These are phyloP conservation scores for Lepidurus couesii DNA, from an alignment of 1,140 invertebrate genomes.

Conservation along the genomic window DNA sequence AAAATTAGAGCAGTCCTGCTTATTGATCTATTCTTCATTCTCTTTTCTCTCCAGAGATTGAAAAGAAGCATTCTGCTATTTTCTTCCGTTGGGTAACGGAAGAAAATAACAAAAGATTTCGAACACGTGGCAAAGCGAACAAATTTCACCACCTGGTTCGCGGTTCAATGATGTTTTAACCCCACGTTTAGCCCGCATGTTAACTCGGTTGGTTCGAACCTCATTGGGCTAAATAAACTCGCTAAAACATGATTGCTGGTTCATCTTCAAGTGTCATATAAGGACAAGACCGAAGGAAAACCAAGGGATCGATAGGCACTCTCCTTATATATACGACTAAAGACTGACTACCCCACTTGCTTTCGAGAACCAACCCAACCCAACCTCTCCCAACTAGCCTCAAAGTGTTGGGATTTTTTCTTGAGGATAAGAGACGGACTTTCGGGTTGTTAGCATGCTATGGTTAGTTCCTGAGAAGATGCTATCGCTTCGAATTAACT, in stretches of 20 bases:
- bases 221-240: not conserved
- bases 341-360: not conserved
- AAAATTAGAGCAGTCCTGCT: too few species aligned
- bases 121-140: too few species aligned
- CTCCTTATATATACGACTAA: not conserved
- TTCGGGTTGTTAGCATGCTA: not conserved
- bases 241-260: not conserved
- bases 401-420: not conserved
- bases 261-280: not conserved
- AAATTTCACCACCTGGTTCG: too few species aligned
- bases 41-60: too few species aligned
- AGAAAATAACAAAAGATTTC: too few species aligned
- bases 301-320: not conserved
- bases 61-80: too few species aligned
- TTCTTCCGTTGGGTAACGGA: too few species aligned
- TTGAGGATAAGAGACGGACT: not conserved
- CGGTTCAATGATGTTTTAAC: too few species aligned
- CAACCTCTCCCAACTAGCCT: not conserved
- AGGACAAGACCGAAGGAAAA: conserved; percentile 10
- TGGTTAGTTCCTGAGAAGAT: not conserved
- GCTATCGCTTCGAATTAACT: not conserved
- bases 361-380: not conserved
- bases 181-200: too few species aligned
- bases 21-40: too few species aligned
- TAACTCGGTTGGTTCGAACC: too few species aligned